These are phyloP conservation scores for Lordiphosa andalusiaca DNA, from an alignment of 2,888 invertebrate species.

Conservation along the genomic window DNA sequence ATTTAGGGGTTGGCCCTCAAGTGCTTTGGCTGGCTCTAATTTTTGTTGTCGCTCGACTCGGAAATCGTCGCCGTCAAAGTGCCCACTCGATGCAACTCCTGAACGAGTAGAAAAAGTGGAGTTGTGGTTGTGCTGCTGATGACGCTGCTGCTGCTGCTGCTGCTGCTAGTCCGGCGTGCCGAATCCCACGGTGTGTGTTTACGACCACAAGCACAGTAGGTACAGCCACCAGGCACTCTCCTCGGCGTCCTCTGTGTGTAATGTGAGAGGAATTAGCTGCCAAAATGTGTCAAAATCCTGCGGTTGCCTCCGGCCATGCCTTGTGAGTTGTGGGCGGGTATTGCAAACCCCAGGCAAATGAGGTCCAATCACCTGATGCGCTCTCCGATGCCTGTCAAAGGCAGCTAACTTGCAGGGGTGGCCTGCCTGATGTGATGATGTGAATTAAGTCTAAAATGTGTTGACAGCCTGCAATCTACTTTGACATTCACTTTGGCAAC, in stretches of 20 bases:
- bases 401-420: conserved; percentile 33
- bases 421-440: conserved; percentile 2
- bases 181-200: conserved; percentile 81
- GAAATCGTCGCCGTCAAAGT: conserved; percentile 66
- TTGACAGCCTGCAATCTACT: conserved; percentile 57
- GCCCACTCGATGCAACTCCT: conserved; percentile 65
- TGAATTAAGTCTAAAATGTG: conserved; percentile 40
- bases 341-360: conserved; percentile 53
- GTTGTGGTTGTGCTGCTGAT: conserved; percentile 40
- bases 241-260: conserved; percentile 8
- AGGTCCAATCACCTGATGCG: conserved; percentile 54
- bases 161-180: conserved; percentile 36
- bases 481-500: conserved; percentile 30
- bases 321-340: conserved; percentile 32
- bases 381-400: conserved; percentile 51
- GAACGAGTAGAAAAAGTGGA: neutral
- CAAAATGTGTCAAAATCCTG: conserved; percentile 59
- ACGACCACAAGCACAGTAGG: conserved; percentile 79
- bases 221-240: conserved; percentile 24
- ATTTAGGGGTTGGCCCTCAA: conserved; percentile 51
- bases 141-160: conserved; percentile 3
- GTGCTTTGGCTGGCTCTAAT: conserved; percentile 57
- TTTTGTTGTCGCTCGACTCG: conserved; percentile 65
- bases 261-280: conserved; percentile 50
- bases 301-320: conserved; percentile 38